Conservation (phyloP, 2,888 invertebrate genomes). For the Leuctra nigra region DNA sequence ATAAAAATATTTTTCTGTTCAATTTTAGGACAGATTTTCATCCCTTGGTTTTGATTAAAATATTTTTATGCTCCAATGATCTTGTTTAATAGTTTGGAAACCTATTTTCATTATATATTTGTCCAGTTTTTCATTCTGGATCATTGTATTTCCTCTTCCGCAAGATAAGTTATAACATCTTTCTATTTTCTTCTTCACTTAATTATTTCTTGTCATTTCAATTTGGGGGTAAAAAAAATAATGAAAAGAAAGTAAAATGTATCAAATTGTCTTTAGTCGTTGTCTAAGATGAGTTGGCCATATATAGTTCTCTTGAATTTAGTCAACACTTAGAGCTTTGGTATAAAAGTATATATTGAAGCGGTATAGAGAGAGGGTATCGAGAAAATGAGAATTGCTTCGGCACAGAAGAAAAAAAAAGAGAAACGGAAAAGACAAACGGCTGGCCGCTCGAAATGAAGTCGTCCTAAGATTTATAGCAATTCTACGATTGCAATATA, state of each 20-base stretch:
- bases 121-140: not conserved
- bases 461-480: not conserved
- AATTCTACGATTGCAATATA: constrained; percentile 9
- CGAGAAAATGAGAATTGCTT: constrained; percentile 10
- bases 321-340: too few species aligned
- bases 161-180: too few species aligned
- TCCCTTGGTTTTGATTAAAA: constrained; percentile 2
- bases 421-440: not conserved
- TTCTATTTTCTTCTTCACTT: too few species aligned
- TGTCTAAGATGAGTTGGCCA: too few species aligned
- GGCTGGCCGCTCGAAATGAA: constrained; percentile 4
- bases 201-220: too few species aligned
- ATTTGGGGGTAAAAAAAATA: too few species aligned
- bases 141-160: too few species aligned
- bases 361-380: too few species aligned
- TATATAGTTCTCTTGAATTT: too few species aligned
- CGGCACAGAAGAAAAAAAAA: not conserved
- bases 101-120: not conserved
- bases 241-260: too few species aligned
- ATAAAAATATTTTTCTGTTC: constrained; percentile 5
- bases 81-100: not conserved
- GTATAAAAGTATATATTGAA: too few species aligned
- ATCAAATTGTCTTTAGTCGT: too few species aligned
- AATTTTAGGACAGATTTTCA: constrained; percentile 1
- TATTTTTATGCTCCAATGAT: not conserved